These are phyloP conservation scores for Pammene fasciana DNA, from an alignment of 2,888 invertebrate genomes.

Conservation along the genomic window DNA sequence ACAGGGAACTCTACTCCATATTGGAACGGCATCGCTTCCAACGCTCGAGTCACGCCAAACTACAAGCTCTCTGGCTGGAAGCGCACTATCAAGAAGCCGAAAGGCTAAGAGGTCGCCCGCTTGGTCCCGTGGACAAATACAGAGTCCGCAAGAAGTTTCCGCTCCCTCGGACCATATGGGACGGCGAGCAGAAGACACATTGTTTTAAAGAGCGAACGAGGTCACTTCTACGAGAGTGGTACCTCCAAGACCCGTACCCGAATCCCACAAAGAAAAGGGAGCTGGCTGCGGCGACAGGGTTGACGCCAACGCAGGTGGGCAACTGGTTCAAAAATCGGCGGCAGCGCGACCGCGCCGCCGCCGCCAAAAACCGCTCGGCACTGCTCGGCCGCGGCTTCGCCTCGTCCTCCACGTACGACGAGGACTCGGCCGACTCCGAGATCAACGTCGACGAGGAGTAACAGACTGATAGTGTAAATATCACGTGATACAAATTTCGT, in stretches of 20 bases:
- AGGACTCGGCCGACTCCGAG: slow-evolving; percentile 80
- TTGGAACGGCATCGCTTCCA: slow-evolving; percentile 97
- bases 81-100: slow-evolving; percentile 99
- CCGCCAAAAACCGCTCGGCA: slow-evolving; percentile 97
- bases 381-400: slow-evolving; percentile 79
- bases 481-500: slow-evolving; percentile 49
- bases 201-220: slow-evolving; percentile 99
- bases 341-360: slow-evolving; percentile 97
- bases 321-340: slow-evolving; percentile 99
- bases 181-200: slow-evolving; percentile 99
- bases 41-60: slow-evolving; percentile 96
- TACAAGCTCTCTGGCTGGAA: slow-evolving; percentile 98
- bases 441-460: slow-evolving; percentile 82
- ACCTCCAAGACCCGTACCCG: slow-evolving; percentile 98
- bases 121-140: slow-evolving; percentile 91
- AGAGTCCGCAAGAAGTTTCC: slow-evolving; percentile 98
- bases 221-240: slow-evolving; percentile 98
- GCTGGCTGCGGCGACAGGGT: slow-evolving; percentile 96
- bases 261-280: slow-evolving; percentile 98
- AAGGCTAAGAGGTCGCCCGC: slow-evolving; percentile 94
- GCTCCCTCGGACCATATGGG: slow-evolving; percentile 99
- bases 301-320: slow-evolving; percentile 96
- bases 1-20: slow-evolving; percentile 98
- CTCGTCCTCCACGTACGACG: slow-evolving; percentile 80
- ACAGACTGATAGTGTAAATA: slow-evolving; percentile 67